phyloP scores from a whole-genome alignment of 2,797 vertebrate species.

The Crocidura indochinensis region DNA sequence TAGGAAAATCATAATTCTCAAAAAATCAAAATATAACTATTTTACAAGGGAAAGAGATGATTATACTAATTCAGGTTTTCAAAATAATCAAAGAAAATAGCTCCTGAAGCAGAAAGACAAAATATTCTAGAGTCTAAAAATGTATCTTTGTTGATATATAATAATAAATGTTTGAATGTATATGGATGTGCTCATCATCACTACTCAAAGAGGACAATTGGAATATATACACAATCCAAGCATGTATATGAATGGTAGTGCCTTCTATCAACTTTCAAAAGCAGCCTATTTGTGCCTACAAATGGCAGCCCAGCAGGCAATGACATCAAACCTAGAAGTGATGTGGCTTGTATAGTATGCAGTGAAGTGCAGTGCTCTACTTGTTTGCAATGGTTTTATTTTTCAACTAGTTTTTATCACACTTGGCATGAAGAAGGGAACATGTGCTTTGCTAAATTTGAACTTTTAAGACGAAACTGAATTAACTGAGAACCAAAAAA shows the following conservation, averaged over 20 bases:
- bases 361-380: slow-evolving; percentile 86
- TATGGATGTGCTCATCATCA: background rate
- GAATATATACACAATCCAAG: slow-evolving; percentile 45
- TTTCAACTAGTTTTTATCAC: slow-evolving; percentile 86
- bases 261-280: slow-evolving; percentile 63
- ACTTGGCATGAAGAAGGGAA: slow-evolving; percentile 87
- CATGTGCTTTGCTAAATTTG: slow-evolving; percentile 89
- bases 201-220: slow-evolving; percentile 49
- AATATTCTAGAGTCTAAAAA: slow-evolving; percentile 46
- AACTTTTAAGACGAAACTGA: slow-evolving; percentile 87
- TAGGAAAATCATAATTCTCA: slow-evolving; percentile 65
- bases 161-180: slow-evolving; percentile 65
- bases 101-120: slow-evolving; percentile 37
- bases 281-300: slow-evolving; percentile 64
- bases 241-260: slow-evolving; percentile 44
- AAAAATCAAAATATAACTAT: slow-evolving; percentile 61
- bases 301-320: slow-evolving; percentile 71
- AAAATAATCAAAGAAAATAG: slow-evolving; percentile 62
- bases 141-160: slow-evolving; percentile 73
- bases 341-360: slow-evolving; percentile 78
- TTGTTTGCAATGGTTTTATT: slow-evolving; percentile 87
- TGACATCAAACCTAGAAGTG: slow-evolving; percentile 76
- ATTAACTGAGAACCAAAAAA: slow-evolving; percentile 85
- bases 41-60: slow-evolving; percentile 28
- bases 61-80: slow-evolving; percentile 56